Percentiles rank a stretch among this genome's conserved stretches.
These are phyloP conservation scores for Scaptodrosophila latifasciaeformis DNA, from an alignment of 2,888 invertebrate species.

Conservation along the genomic window DNA sequence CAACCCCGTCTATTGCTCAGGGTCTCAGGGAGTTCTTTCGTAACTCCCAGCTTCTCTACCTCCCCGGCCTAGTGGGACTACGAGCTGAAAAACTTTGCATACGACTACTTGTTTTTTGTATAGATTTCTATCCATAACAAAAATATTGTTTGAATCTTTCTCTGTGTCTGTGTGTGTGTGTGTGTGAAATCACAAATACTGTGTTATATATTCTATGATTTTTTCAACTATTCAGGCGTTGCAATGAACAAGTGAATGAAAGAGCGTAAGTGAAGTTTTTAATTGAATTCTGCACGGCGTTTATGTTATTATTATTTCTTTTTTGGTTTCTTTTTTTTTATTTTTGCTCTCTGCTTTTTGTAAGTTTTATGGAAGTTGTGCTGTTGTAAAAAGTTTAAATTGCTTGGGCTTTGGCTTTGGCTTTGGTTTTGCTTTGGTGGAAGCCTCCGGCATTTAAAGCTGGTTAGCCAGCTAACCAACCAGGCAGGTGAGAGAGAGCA, in stretches of 20 bases:
- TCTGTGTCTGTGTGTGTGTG: not conserved
- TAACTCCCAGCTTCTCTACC: too few relatives aligned
- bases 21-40: conserved; percentile 5
- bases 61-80: not conserved
- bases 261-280: conserved; percentile 31
- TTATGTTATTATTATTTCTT: too few relatives aligned
- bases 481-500: not conserved
- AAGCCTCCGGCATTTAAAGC: conserved; percentile 1
- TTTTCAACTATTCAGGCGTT: conserved; percentile 7
- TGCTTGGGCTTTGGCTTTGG: not conserved
- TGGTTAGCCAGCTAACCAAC: not conserved
- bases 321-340: not conserved
- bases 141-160: conserved; percentile 18
- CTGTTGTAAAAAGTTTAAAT: conserved; percentile 32
- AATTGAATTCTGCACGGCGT: conserved; percentile 36
- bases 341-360: conserved; percentile 15
- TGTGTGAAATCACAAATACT: conserved; percentile 29
- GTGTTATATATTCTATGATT: conserved; percentile 34
- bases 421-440: too few relatives aligned
- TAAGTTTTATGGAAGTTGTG: conserved; percentile 32
- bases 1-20: too few relatives aligned
- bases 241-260: not conserved
- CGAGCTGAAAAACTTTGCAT: conserved; percentile 1
- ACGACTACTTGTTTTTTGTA: conserved; percentile 10
- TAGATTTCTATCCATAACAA: conserved; percentile 30